Conservation (phyloP, 2,113 vertebrate species). For the Hippocampus abdominalis region DNA sequence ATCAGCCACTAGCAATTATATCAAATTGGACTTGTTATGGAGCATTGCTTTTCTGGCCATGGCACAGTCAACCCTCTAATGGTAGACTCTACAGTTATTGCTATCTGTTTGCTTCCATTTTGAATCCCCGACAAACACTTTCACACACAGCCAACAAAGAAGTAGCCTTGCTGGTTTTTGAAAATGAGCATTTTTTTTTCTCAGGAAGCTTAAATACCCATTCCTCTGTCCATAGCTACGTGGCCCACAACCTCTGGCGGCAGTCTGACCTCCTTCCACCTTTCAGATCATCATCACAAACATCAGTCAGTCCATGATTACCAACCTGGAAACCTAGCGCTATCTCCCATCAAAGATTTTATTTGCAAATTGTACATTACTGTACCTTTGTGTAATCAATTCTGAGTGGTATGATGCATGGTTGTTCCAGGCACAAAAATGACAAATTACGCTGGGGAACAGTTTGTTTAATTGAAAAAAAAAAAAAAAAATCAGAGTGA, state of each 20-base stretch:
- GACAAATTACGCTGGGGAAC: too few species aligned
- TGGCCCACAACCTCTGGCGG: background rate
- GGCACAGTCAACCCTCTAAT: constrained; percentile 72
- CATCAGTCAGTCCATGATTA: background rate
- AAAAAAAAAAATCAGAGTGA: too few species aligned
- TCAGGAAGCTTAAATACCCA: constrained; percentile 12
- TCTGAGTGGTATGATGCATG: too few species aligned
- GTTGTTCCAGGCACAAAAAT: too few species aligned
- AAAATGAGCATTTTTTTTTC: constrained; percentile 7
- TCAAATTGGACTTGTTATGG: constrained; percentile 64
- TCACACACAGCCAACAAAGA: constrained; percentile 49
- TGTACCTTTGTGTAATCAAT: background rate
- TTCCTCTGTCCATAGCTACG: constrained; percentile 13
- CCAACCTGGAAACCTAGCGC: background rate
- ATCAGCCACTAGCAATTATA: constrained; percentile 68
- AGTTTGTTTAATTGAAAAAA: too few species aligned
- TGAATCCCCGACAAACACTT: constrained; percentile 60
- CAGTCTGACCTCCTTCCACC: constrained; percentile 10
- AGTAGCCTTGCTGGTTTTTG: constrained; percentile 24
- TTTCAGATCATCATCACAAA: constrained; percentile 7
- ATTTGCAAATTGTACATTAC: background rate
- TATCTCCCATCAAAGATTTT: background rate
- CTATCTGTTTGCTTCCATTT: constrained; percentile 48
- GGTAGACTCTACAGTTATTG: constrained; percentile 55
- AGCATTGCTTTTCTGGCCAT: constrained; percentile 52